phyloP scores from a whole-genome alignment of 2,113 vertebrate species.

The Paradisaea rubra region DNA sequence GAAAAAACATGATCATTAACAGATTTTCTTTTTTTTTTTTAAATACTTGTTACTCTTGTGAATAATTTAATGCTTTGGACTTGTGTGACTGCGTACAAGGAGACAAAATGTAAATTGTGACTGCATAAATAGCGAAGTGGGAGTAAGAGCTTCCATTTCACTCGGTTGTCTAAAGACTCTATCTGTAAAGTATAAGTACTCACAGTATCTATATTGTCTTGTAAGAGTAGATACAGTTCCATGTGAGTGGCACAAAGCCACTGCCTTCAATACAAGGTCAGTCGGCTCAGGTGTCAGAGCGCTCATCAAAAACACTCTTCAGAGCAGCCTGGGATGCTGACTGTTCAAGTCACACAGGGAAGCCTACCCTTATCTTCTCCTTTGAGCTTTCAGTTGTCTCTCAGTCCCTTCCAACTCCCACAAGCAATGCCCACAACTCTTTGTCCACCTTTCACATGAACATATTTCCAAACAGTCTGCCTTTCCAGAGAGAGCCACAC shows the following conservation, averaged over 20 bases:
- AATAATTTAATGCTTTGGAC: neutral
- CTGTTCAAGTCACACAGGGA: neutral
- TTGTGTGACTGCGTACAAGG: neutral
- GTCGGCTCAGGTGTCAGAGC: neutral
- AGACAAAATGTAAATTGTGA: neutral
- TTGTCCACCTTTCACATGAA: neutral
- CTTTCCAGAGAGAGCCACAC: neutral
- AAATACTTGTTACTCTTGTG: neutral
- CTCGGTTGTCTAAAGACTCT: neutral
- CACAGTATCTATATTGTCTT: neutral
- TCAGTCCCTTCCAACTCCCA: neutral
- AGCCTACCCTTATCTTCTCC: neutral
- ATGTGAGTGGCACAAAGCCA: neutral
- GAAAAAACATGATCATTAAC: neutral
- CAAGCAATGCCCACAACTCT: neutral
- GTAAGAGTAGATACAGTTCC: neutral
- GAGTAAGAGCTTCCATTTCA: neutral
- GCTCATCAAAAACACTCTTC: neutral
- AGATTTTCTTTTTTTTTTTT: no score
- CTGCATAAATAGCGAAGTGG: neutral
- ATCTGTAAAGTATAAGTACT: neutral
- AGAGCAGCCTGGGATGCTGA: neutral
- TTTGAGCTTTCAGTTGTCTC: neutral
- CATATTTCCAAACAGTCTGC: neutral
- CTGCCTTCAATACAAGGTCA: rapidly evolving